Evolutionary conservation across 1,140 invertebrate species (phyloP), one percentile per base, ranked within the genome.

Genomic region (Caerostris darwini): DNA sequence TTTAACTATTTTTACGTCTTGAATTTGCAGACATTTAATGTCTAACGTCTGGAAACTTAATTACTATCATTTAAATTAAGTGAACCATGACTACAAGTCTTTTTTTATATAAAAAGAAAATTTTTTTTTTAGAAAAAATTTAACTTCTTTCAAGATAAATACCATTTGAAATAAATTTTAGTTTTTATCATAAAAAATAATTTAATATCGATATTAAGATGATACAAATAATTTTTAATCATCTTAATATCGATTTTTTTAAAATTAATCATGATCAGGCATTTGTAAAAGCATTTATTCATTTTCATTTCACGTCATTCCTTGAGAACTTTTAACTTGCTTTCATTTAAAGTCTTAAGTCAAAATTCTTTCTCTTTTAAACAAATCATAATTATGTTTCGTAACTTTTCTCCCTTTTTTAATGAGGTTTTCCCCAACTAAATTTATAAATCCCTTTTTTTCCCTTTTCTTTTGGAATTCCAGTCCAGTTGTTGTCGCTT

Each of bases 311-410:
- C 57, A 58, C 7, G n/a, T 83, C n/a, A 56, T 10, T 34, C 34
- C 34, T 34, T 83, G 7, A 58, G 10, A 83, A n/a, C 82, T 57
- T n/a, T 83, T 57, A 56, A 56, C 8, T 19, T 7, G 7, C 5
- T 57, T 57, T 83, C 54, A 58, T 7, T 83, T n/a, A 10, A 83
- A 83, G 5, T 83, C n/a, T 0, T 8, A n/a, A 14, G 7, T n/a
- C 14, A 83, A 17, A 83, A 83, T 56, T 17, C 10, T 19, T 34
- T 8, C 56, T 19, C 56, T 56, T 57, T 56, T 57, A 83, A 57
- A 54, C 14, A 83, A 83, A 83, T 83, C 54, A 83, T 83, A 83
- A 83, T 83, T 83, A 83, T 83, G 82, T 83, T 83, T 56, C 54
- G 14, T 34, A 8, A 83, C 8, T 19, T 77, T 83, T 64, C 61